These are phyloP conservation scores for Caenorhabditis panamensis DNA, from an alignment of 2,888 invertebrate species.

Conservation along the genomic window DNA sequence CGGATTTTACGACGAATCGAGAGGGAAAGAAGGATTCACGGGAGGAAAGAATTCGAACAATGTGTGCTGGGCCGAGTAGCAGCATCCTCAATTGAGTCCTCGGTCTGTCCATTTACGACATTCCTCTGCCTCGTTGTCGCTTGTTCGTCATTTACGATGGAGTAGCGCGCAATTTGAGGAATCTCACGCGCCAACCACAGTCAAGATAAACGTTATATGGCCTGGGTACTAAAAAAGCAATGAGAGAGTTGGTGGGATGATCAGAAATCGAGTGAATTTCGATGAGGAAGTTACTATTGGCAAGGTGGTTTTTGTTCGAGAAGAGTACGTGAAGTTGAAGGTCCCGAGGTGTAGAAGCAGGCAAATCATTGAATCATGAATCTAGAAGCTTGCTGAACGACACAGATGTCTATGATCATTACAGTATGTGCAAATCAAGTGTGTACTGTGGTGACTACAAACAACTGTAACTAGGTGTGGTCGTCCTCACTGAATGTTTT, in stretches of 20 bases:
- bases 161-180: slow-evolving; percentile 49
- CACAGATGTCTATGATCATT: too few species aligned
- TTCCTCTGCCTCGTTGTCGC: slow-evolving; percentile 18
- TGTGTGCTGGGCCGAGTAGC: slow-evolving; percentile 25
- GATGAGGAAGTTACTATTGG: background rate
- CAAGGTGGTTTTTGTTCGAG: background rate
- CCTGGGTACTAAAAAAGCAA: slow-evolving; percentile 44
- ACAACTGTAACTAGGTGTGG: too few species aligned
- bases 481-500: too few species aligned
- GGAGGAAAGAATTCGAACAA: slow-evolving; percentile 37
- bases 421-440: too few species aligned
- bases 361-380: too few species aligned
- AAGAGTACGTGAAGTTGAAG: background rate
- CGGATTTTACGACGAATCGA: slow-evolving; percentile 17
- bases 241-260: slow-evolving; percentile 22
- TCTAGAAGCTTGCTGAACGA: too few species aligned
- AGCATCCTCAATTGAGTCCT: slow-evolving; percentile 34
- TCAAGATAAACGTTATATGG: slow-evolving; percentile 54
- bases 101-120: slow-evolving; percentile 49
- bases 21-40: background rate
- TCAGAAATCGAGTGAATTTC: slow-evolving; percentile 30
- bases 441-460: too few species aligned
- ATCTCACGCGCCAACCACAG: slow-evolving; percentile 39
- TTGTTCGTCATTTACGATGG: slow-evolving; percentile 34
- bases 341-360: too few species aligned